phyloP scores from a whole-genome alignment of 2,113 vertebrate species.

The Thunnus thynnus region DNA sequence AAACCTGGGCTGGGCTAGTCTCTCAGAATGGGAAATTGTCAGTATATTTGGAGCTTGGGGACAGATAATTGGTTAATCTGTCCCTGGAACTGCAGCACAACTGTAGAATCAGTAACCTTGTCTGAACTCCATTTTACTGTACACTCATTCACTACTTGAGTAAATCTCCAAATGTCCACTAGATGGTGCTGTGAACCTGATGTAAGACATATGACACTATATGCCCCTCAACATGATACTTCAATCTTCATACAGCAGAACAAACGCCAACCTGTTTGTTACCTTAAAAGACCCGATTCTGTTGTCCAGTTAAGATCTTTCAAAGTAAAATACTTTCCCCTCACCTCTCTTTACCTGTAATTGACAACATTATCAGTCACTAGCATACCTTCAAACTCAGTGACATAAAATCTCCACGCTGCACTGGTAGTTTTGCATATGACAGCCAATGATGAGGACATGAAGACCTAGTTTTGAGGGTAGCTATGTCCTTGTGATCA shows the following conservation, averaged over 20 bases:
- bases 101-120: background rate
- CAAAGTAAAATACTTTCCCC: background rate
- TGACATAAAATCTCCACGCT: slow-evolving; percentile 16
- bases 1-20: too few species aligned
- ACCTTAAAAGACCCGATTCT: background rate
- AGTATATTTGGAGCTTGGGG: too few species aligned
- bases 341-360: background rate
- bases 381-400: slow-evolving; percentile 3
- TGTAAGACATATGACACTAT: slow-evolving; percentile 6
- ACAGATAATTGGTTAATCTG: background rate
- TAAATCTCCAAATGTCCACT: slow-evolving; percentile 48
- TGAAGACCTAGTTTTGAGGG: slow-evolving; percentile 35
- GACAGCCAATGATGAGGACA: background rate
- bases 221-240: background rate
- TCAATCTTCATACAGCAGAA: background rate
- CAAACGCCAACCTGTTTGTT: background rate
- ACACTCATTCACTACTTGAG: too few species aligned
- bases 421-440: background rate
- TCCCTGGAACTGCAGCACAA: background rate
- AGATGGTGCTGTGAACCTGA: slow-evolving; percentile 60
- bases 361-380: background rate
- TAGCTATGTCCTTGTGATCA: slow-evolving; percentile 44
- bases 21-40: too few species aligned
- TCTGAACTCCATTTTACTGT: background rate
- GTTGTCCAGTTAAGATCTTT: background rate